These are phyloP conservation scores for Menidia menidia DNA, from an alignment of 2,797 vertebrate genomes.

Conservation along the genomic window DNA sequence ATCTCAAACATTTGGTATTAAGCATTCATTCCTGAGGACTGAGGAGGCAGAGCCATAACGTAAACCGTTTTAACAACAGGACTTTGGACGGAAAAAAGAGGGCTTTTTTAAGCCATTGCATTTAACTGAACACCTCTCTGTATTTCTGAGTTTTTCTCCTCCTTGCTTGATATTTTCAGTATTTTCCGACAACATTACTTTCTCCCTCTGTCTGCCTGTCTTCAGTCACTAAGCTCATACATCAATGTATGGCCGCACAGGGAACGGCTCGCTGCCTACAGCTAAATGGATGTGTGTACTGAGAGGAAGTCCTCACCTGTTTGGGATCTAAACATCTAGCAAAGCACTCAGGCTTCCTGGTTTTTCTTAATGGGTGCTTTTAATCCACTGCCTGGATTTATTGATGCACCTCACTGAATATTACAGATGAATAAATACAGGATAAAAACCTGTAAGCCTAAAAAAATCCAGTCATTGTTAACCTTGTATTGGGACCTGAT, in stretches of 20 bases:
- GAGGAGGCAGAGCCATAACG: conserved; percentile 42
- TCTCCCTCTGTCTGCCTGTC: background rate
- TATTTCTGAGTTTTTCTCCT: conserved; percentile 14
- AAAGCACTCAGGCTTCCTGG: conserved; percentile 23
- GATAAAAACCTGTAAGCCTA: too few species aligned
- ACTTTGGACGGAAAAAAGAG: conserved; percentile 21
- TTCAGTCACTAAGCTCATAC: conserved; percentile 41
- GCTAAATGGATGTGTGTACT: conserved; percentile 61
- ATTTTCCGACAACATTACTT: background rate
- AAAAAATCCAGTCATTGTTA: too few species aligned
- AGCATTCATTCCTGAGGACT: too few species aligned
- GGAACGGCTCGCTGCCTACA: conserved; percentile 41
- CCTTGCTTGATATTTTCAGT: conserved; percentile 15
- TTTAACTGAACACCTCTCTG: conserved; percentile 12
- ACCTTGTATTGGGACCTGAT: too few species aligned
- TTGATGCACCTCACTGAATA: background rate
- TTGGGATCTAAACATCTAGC: conserved; percentile 54
- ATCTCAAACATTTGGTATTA: conserved; percentile 29
- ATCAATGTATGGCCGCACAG: conserved; percentile 62
- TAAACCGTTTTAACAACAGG: conserved; percentile 46
- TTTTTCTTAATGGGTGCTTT: conserved; percentile 25
- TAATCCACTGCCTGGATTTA: background rate
- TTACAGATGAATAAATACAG: background rate
- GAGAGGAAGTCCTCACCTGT: conserved; percentile 57
- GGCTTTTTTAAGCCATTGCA: conserved; percentile 50